Evolutionary conservation across 2,113 vertebrate species (phyloP).

Genomic region (Megalops atlanticus): DNA sequence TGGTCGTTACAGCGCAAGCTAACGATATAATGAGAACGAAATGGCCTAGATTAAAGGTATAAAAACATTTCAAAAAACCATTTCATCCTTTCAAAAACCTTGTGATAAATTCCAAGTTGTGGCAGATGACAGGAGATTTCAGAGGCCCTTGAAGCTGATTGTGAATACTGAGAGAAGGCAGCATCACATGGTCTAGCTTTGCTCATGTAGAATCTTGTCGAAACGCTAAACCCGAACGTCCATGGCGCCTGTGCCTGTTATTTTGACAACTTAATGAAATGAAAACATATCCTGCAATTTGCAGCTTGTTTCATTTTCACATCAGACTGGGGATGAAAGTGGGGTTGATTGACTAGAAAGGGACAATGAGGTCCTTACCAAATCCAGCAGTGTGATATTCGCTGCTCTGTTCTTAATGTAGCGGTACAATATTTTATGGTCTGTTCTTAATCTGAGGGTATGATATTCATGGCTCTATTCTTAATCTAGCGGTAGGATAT

Average conservation of each 20-base stretch:
- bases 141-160: background rate
- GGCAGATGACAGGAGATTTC: background rate
- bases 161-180: background rate
- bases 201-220: slow-evolving; percentile 43
- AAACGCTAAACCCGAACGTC: background rate
- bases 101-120: background rate
- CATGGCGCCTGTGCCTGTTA: slow-evolving; percentile 24
- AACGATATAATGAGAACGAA: background rate
- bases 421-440: no score
- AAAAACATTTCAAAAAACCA: background rate
- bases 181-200: background rate
- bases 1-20: background rate
- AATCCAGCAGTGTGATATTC: no score
- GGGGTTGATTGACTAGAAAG: background rate
- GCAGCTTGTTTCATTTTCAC: background rate
- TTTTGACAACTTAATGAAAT: slow-evolving; percentile 36
- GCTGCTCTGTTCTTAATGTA: no score
- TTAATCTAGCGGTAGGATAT: no score
- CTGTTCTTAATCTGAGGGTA: no score
- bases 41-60: background rate
- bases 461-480: no score
- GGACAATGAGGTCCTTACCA: no score
- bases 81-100: background rate
- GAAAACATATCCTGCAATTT: slow-evolving; percentile 22
- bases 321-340: background rate